Base-by-base conservation (phyloP, 1,140 invertebrate species). In the Drosophila setifemur region DNA sequence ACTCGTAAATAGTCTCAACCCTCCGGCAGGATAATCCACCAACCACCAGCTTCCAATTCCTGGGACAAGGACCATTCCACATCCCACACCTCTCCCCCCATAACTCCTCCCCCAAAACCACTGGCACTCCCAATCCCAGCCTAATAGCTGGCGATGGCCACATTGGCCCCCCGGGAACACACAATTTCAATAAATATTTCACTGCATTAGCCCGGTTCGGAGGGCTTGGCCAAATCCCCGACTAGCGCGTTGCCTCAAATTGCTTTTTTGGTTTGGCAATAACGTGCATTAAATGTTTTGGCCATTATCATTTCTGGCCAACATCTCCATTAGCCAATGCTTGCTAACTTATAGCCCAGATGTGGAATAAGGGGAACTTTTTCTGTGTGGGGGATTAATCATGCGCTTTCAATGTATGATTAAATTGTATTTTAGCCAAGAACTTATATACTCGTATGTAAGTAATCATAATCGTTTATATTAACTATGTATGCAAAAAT, bases 161-260 rank as follows among this genome's bases (percentile, higher is more conserved):
- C 78, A 88, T 88, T 88, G 85, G 71, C 55, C 85, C 75, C 85
- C 61, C 16, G 85, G 79, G 85, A 85, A 11, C 69, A 72, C 53
- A 85, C 85, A 88, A 88, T 88, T 88, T 88, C 85, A 88, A 88
- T 88, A 88, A 88, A 88, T 88, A 88, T 88, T 88, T 88, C 85
- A 85, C 75, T 85, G 78, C 85, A 88, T 88, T 88, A 88, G 85
- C 69, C 45, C 5, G 16, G 7, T 19, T 26, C 29, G 5, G 16
- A 7, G 44, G 48, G 47, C 42, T 35, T 39, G 50, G 35, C 35
- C 49, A 74, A 79, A 86, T 74, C 81, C 75, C 48, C 18, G 47
- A 28, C n/a, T n/a, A 39, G 48, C 35, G 61, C 68, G 66, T 61
- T 57, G 66, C 58, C 45, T 70, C 86, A 88, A 88, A 88, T 88